Conservation (phyloP, 2,797 vertebrate species). For the Pseudomugil gertrudae region DNA sequence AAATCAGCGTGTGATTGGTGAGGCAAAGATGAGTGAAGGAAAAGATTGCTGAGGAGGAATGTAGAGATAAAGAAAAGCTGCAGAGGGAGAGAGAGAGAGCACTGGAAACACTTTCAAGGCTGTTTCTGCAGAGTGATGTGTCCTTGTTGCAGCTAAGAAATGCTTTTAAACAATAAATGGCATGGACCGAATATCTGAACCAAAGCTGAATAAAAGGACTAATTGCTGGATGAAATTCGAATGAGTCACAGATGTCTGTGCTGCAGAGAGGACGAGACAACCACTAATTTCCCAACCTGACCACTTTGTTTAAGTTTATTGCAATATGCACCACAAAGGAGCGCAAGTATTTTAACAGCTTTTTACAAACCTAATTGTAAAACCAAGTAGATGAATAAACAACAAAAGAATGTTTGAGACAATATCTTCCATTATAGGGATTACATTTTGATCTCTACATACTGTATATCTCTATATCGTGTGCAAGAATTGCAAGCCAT, state of each 20-base stretch:
- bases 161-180: conserved; percentile 55
- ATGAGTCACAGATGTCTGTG: conserved; percentile 52
- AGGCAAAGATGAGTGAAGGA: neutral
- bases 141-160: conserved; percentile 52
- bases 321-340: neutral
- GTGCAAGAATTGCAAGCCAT: neutral
- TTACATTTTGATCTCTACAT: neutral
- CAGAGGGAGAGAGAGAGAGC: conserved; percentile 10
- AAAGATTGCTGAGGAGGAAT: conserved; percentile 4
- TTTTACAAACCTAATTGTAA: neutral
- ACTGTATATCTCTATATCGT: neutral
- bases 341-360: neutral
- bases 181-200: conserved; percentile 42
- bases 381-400: neutral
- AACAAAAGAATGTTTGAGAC: neutral
- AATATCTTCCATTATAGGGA: neutral
- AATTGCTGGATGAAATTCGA: conserved; percentile 40
- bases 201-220: conserved; percentile 39
- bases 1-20: neutral
- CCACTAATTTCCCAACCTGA: conserved; percentile 29
- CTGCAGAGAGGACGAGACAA: conserved; percentile 26
- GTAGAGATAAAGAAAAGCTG: conserved; percentile 18
- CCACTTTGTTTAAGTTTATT: conserved; percentile 18
- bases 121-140: conserved; percentile 31
- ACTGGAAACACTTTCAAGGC: conserved; percentile 53